These are phyloP conservation scores for Amphiprion ocellaris DNA, from an alignment of 2,113 vertebrate genomes.

Conservation along the genomic window DNA sequence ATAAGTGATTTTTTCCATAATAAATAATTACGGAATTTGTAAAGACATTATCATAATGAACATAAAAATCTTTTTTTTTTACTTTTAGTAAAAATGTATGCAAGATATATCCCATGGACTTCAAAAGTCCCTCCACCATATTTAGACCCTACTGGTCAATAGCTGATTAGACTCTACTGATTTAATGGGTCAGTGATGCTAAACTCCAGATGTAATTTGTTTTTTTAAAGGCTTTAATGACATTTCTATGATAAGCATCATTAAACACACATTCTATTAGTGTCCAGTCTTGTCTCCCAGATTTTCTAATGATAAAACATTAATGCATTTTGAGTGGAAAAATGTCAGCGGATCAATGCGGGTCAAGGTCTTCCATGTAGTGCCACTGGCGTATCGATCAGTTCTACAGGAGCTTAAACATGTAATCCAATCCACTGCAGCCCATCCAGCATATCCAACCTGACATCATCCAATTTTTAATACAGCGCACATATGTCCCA, in stretches of 20 bases:
- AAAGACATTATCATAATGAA: too few relatives aligned
- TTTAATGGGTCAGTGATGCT: background rate
- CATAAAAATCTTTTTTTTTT: too few relatives aligned
- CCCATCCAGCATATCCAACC: slow-evolving; percentile 25
- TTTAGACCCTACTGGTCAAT: too few relatives aligned
- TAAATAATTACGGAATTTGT: too few relatives aligned
- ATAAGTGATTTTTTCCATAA: too few relatives aligned
- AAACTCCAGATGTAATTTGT: background rate
- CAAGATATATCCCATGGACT: too few relatives aligned
- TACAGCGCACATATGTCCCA: background rate
- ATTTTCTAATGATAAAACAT: slow-evolving; percentile 32
- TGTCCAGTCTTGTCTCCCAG: background rate
- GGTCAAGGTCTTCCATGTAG: slow-evolving; percentile 56
- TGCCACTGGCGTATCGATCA: slow-evolving; percentile 62
- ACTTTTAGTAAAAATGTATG: too few relatives aligned
- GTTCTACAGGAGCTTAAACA: slow-evolving; percentile 11
- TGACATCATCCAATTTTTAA: slow-evolving; percentile 37
- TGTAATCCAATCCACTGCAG: slow-evolving; percentile 45
- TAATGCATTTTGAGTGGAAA: slow-evolving; percentile 19
- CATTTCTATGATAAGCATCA: background rate
- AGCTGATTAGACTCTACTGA: too few relatives aligned
- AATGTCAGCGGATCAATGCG: slow-evolving; percentile 56
- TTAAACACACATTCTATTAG: background rate
- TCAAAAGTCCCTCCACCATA: too few relatives aligned
- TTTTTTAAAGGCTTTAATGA: background rate